Base-by-base conservation (phyloP, 1,140 invertebrate species). In the Zaprionus kolodkinae region DNA sequence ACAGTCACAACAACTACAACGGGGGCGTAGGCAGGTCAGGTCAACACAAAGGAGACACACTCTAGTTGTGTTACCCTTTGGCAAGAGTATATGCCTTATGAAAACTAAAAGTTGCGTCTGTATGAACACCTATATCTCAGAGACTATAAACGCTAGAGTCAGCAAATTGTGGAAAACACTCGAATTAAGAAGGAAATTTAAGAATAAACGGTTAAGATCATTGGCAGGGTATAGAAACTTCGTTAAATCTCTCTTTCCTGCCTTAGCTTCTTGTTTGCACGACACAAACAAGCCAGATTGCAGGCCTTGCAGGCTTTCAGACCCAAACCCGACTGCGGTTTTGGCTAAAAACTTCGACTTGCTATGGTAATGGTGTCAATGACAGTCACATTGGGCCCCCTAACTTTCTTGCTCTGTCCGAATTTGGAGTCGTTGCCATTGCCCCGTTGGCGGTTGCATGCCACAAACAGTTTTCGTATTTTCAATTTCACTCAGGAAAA, bases 301-400 rank as follows among this genome's bases (percentile, higher is more conserved):
- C 84, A 79, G 67, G 54, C 66, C 61, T 52, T 60, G 72, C 43
- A 61, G 64, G 27, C 61, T 56, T 45, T 38, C 48, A 61, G 60
- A 40, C 21, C 21, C 69, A 45, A 25, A 61, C 43, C 25, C 36
- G 27, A 55, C 56, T 75, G 65, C 67, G 76, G 81, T 69, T 79
- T 65, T 38, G 63, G 59, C 15, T 59, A 62, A 57, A 81, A 45
- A 84, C 74, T 81, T 75, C 45, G 65, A 69, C 70, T 72, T 62
- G 57, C 43, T 85, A 85, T 69, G 85, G 57, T 43, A 89, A 85
- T 69, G 85, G 78, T 88, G 81, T 88, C 85, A 88, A 81, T 88
- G 85, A 85, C 81, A 79, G 65, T 72, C 74, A 54, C 56, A 64
- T 60, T 50, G 35, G 50, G 45, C n/a, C 33, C 33, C 6, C n/a